Evolutionary conservation across 2,797 vertebrate genomes (phyloP).

Genomic region (Catamblyrhynchus diadema): DNA sequence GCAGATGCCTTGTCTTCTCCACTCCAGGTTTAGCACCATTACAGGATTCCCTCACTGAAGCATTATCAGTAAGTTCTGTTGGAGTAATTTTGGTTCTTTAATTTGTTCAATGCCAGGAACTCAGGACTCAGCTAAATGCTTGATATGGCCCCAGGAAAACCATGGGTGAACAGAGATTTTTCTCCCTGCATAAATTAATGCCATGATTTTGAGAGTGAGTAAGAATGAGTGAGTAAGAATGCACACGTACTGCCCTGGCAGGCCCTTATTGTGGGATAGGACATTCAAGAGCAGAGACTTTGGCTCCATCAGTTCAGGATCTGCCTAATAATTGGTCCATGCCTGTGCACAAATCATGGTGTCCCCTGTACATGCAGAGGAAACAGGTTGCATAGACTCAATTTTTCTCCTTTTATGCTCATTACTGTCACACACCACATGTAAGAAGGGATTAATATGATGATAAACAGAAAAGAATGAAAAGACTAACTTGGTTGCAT

Average conservation of each 20-base stretch:
- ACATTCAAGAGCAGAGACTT: background rate
- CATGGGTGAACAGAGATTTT: background rate
- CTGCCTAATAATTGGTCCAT: rapidly evolving
- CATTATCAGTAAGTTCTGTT: background rate
- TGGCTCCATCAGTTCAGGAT: background rate
- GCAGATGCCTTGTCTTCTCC: background rate
- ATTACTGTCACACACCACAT: background rate
- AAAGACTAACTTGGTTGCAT: background rate
- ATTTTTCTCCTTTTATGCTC: background rate
- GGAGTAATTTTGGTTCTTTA: background rate
- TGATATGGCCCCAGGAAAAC: background rate
- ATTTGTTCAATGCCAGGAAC: background rate
- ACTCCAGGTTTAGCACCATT: background rate
- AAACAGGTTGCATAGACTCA: background rate
- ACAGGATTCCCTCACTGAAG: background rate
- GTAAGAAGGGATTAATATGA: background rate
- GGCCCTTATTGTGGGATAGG: background rate
- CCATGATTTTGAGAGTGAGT: background rate
- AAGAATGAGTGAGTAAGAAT: background rate
- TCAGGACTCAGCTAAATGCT: background rate
- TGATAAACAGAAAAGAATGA: background rate
- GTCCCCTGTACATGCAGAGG: background rate
- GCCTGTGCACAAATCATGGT: background rate
- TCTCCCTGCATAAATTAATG: background rate
- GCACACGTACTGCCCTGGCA: background rate